Conservation (phyloP, 2,113 vertebrate genomes). For the Ochotona princeps region DNA sequence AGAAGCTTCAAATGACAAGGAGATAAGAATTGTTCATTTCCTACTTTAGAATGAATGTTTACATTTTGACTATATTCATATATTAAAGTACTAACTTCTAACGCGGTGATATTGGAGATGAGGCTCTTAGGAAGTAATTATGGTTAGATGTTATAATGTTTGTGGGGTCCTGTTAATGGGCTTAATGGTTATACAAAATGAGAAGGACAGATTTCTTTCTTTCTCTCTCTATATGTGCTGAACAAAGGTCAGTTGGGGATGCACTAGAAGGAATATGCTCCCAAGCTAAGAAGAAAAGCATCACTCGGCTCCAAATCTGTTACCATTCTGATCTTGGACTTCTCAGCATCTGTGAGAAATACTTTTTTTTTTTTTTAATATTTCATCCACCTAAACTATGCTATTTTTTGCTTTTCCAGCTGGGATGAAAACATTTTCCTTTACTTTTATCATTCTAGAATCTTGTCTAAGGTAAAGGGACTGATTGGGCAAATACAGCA, state of each 20-base stretch:
- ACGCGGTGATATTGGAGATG: neutral
- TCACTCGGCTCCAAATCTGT: neutral
- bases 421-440: neutral
- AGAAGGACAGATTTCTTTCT: neutral
- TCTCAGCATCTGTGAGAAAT: neutral
- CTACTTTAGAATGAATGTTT: neutral
- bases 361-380: neutral
- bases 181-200: neutral
- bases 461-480: neutral
- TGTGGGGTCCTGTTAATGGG: neutral
- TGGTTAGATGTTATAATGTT: neutral
- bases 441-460: neutral
- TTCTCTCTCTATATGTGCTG: neutral
- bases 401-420: neutral
- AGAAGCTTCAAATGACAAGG: neutral
- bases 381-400: neutral
- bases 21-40: neutral
- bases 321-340: neutral
- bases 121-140: neutral
- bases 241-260: neutral
- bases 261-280: neutral
- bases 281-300: neutral
- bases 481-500: neutral
- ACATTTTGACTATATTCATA: neutral
- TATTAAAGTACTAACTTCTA: neutral